Evolutionary conservation across 2,888 invertebrate species (phyloP).

Genomic region (Macrosiphum euphorbiae): DNA sequence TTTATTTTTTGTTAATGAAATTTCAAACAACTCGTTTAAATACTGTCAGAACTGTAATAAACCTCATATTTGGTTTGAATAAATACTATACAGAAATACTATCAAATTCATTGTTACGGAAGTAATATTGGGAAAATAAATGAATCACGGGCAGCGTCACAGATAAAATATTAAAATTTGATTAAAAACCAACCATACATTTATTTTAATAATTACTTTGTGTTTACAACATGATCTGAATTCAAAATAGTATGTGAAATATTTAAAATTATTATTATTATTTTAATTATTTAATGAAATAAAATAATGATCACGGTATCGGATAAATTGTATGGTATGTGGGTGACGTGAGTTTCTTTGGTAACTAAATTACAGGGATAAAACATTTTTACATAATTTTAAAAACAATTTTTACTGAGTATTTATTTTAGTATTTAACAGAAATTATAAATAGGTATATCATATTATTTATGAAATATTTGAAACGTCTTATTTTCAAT

Average conservation of each 20-base stretch:
- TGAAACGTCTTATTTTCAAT: neutral
- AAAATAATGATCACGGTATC: neutral
- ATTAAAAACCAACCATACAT: neutral
- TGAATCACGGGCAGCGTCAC: neutral
- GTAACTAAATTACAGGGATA: neutral
- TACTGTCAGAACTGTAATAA: neutral
- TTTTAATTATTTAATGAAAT: neutral
- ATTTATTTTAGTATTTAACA: neutral
- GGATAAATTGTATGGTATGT: neutral
- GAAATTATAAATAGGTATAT: neutral
- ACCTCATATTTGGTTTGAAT: neutral
- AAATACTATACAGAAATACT: neutral
- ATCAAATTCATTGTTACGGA: neutral
- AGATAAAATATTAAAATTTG: neutral
- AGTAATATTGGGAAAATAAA: neutral
- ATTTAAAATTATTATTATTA: neutral
- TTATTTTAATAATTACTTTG: slow-evolving; percentile 11
- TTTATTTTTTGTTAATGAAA: neutral
- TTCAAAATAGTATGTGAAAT: neutral
- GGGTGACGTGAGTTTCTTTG: neutral
- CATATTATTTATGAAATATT: neutral
- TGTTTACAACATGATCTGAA: neutral
- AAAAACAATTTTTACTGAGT: neutral
- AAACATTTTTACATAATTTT: neutral
- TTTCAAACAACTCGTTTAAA: neutral